Percentiles rank a stretch among this genome's conserved stretches.
Evolutionary conservation across 2,888 invertebrate species (phyloP).

Genomic region (Sussaba pulchella): DNA sequence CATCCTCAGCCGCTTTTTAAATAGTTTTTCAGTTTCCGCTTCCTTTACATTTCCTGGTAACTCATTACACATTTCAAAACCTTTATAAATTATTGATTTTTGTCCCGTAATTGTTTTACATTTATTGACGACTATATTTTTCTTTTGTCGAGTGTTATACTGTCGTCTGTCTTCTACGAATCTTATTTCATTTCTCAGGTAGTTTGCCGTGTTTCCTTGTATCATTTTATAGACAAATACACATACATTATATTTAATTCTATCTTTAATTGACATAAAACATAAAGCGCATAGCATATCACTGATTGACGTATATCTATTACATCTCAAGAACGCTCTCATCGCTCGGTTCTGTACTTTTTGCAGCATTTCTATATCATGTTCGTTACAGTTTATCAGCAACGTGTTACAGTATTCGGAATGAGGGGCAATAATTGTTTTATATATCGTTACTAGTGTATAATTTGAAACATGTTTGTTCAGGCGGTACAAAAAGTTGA

Average conservation of each 20-base stretch:
- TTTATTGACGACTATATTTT: too few relatives aligned
- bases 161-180: too few relatives aligned
- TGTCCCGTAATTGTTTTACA: too few relatives aligned
- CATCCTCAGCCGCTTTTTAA: too few relatives aligned
- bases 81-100: too few relatives aligned
- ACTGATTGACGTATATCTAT: neutral
- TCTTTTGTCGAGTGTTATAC: too few relatives aligned
- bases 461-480: neutral
- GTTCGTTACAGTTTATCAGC: neutral
- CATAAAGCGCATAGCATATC: neutral
- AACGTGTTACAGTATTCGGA: neutral
- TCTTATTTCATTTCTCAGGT: too few relatives aligned
- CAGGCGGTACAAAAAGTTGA: neutral
- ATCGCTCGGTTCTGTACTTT: slow-evolving; percentile 4
- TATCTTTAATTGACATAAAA: neutral
- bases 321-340: slow-evolving; percentile 15
- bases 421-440: neutral
- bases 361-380: too few relatives aligned
- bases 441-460: neutral
- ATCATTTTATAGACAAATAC: slow-evolving; percentile 15
- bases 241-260: neutral
- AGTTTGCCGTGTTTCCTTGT: too few relatives aligned
- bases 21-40: too few relatives aligned
- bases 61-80: too few relatives aligned
- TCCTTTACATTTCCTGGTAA: too few relatives aligned